Conservation (phyloP, 2,797 vertebrate species). For the Antennarius maculatus region DNA sequence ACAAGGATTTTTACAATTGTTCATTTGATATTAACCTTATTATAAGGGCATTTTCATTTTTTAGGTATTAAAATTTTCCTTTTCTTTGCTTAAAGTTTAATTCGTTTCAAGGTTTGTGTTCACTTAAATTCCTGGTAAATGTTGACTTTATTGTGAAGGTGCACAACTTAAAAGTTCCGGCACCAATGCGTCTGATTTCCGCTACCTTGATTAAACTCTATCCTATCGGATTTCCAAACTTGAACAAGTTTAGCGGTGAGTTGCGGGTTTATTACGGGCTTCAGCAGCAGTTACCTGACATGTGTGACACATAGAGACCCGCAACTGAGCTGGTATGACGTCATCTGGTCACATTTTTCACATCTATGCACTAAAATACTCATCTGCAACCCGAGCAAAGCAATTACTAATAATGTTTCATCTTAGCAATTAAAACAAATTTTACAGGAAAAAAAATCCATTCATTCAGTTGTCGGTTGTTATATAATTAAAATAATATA, state of each 20-base stretch:
- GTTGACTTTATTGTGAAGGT: constrained; percentile 53
- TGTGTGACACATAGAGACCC: not conserved
- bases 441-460: no score
- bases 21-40: no score
- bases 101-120: no score
- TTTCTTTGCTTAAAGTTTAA: no score
- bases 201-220: not conserved
- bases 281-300: constrained; percentile 1
- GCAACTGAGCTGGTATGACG: not conserved
- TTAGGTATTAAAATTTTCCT: no score
- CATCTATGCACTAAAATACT: not conserved
- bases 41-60: no score
- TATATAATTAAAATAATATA: not conserved
- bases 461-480: not conserved
- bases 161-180: accelerated
- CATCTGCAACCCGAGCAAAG: not conserved
- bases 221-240: constrained; percentile 77
- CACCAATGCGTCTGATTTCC: accelerated
- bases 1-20: no score
- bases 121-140: no score
- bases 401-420: not conserved
- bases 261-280: constrained; percentile 38
- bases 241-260: constrained; percentile 56
- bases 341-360: not conserved
- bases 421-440: no score